phyloP scores from a whole-genome alignment of 2,888 invertebrate species.

The Dyspetes luteomarginatus region DNA sequence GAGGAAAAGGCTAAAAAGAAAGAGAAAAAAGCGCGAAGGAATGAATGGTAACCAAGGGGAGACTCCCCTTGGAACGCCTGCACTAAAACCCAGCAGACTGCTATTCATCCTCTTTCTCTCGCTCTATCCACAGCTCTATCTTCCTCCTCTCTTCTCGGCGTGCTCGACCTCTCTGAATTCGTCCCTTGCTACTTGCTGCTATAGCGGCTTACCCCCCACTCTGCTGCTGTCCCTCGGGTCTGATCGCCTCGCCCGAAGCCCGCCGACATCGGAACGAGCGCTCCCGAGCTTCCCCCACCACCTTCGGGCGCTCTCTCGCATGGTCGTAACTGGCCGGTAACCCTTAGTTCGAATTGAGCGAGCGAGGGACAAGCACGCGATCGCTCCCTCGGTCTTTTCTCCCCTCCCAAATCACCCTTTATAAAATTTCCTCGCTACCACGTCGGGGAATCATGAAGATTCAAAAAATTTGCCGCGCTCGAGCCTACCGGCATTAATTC shows the following conservation, averaged over 20 bases:
- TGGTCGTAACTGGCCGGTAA: conserved; percentile 25
- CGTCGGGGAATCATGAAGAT: neutral
- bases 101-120: conserved; percentile 31
- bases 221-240: conserved; percentile 15
- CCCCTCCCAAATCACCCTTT: neutral
- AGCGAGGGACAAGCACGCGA: conserved; percentile 62
- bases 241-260: conserved; percentile 43
- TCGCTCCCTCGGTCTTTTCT: conserved; percentile 47
- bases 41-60: conserved; percentile 51
- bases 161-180: neutral
- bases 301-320: neutral
- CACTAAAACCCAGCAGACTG: conserved; percentile 49
- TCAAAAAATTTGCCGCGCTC: neutral
- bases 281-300: conserved; percentile 23
- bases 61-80: conserved; percentile 45
- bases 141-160: neutral
- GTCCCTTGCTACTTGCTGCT: conserved; percentile 15
- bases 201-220: neutral
- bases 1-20: neutral
- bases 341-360: conserved; percentile 69
- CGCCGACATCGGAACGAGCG: conserved; percentile 18
- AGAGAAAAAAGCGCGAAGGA: conserved; percentile 46
- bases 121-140: conserved; percentile 8
- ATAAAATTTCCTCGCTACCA: neutral
- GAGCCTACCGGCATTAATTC: neutral